Percentiles rank a stretch among this genome's conserved stretches.
Evolutionary conservation across 2,113 vertebrate species (phyloP).

Genomic region (Nasalis larvatus): DNA sequence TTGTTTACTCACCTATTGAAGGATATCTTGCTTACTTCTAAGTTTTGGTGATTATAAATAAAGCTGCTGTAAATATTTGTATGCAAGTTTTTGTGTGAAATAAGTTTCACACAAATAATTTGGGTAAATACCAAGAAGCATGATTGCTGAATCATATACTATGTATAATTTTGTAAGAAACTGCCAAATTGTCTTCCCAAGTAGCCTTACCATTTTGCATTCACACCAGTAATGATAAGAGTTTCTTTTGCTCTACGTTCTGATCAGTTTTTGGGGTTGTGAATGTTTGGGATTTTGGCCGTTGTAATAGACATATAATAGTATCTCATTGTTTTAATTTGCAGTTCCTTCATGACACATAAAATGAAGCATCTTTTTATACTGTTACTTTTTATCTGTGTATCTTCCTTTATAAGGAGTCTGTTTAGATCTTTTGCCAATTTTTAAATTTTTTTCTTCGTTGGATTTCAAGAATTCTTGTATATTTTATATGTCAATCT

Average conservation of each 20-base stretch:
- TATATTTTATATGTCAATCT: not conserved
- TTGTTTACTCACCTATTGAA: not conserved
- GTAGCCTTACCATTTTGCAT: not conserved
- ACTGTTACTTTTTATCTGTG: not conserved
- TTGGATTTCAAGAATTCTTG: not conserved
- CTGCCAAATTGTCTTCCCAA: not conserved
- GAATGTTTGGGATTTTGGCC: not conserved
- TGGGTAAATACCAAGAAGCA: not conserved
- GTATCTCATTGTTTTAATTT: not conserved
- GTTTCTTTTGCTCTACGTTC: not conserved
- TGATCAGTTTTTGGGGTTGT: not conserved
- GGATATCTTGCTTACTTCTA: not conserved
- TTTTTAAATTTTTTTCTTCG: not conserved
- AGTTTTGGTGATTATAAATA: not conserved
- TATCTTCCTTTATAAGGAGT: not conserved
- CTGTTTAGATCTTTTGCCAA: not conserved
- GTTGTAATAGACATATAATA: not conserved
- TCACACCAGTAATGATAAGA: not conserved
- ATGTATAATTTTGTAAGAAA: not conserved
- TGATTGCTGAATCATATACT: not conserved
- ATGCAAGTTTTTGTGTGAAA: not conserved
- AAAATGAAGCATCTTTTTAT: not conserved
- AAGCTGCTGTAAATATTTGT: not conserved
- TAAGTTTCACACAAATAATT: not conserved
- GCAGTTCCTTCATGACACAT: not conserved